Evolutionary conservation across 2,888 invertebrate species (phyloP).

Genomic region (Lasioglossum oenotherae): DNA sequence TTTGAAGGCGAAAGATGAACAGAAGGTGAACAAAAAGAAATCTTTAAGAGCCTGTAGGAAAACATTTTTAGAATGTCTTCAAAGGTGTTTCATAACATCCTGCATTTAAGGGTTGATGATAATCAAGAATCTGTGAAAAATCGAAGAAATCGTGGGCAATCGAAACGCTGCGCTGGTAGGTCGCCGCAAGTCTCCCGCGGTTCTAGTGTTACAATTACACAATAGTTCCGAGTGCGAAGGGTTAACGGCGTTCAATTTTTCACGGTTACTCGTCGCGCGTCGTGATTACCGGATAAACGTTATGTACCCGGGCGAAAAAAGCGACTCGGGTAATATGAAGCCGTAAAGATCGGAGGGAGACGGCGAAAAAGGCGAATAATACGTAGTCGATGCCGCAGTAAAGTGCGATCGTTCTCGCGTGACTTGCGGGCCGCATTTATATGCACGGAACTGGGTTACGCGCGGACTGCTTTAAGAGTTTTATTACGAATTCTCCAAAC

Average conservation of each 20-base stretch:
- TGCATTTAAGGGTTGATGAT: background rate
- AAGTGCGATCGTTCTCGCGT: slow-evolving; percentile 70
- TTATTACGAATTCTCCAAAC: slow-evolving; percentile 67
- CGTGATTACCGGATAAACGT: slow-evolving; percentile 2
- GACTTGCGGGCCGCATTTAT: slow-evolving; percentile 68
- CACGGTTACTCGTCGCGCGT: background rate
- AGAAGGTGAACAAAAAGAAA: background rate
- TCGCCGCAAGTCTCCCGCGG: background rate
- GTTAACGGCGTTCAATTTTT: background rate
- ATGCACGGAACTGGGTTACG: slow-evolving; percentile 73
- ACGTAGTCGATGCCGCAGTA: slow-evolving; percentile 57
- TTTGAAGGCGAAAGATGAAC: background rate
- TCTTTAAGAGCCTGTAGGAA: background rate
- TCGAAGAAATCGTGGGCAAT: background rate
- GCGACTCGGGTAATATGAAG: slow-evolving; percentile 27
- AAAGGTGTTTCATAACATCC: background rate
- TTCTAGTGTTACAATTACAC: background rate
- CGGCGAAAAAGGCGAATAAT: slow-evolving; percentile 46
- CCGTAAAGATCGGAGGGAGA: slow-evolving; percentile 53
- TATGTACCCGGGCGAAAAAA: background rate
- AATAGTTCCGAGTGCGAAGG: background rate
- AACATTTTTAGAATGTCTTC: background rate
- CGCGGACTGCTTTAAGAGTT: slow-evolving; percentile 71
- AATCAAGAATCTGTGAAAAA: background rate
- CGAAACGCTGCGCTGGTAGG: background rate